phyloP scores from a whole-genome alignment of 2,797 vertebrate species.

The Brotula barbata region DNA sequence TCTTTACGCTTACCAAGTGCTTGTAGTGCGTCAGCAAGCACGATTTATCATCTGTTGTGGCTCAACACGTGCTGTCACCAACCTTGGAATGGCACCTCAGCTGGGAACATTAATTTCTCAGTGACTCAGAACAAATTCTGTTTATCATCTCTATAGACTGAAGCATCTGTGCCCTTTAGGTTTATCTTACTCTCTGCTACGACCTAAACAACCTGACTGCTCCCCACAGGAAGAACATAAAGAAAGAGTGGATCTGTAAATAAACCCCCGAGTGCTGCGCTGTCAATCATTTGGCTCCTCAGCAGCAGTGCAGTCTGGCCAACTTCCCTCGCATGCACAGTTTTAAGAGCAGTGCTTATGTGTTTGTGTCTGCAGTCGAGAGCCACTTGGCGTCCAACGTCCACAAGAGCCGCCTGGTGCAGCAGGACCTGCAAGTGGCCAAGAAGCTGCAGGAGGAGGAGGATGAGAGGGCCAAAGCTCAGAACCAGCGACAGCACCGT shows the following conservation, averaged over 20 bases:
- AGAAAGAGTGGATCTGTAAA: constrained; percentile 33
- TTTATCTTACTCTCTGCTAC: constrained; percentile 37
- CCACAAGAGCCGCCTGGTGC: constrained; percentile 92
- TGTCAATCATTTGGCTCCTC: constrained; percentile 3
- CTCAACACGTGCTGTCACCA: constrained; percentile 49
- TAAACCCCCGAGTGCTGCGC: constrained; percentile 1
- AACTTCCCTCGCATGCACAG: constrained; percentile 1
- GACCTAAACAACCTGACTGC: constrained; percentile 20
- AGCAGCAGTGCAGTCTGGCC: not conserved
- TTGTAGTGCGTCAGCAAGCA: constrained; percentile 67
- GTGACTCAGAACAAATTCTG: constrained; percentile 29
- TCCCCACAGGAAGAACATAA: constrained; percentile 4
- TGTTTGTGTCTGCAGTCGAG: constrained; percentile 84
- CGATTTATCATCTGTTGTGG: constrained; percentile 69
- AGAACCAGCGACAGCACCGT: constrained; percentile 81
- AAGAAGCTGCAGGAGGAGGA: constrained; percentile 95
- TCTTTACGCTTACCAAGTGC: constrained; percentile 47
- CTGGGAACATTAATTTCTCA: constrained; percentile 61
- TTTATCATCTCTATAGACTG: constrained; percentile 40
- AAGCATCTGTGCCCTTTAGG: constrained; percentile 13
- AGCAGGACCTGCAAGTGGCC: constrained; percentile 92
- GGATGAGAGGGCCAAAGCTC: constrained; percentile 85
- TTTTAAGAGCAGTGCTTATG: constrained; percentile 29
- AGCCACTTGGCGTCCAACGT: constrained; percentile 96
- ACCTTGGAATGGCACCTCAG: constrained; percentile 62